phyloP scores from a whole-genome alignment of 2,888 invertebrate genomes.

The Elysia crispata region DNA sequence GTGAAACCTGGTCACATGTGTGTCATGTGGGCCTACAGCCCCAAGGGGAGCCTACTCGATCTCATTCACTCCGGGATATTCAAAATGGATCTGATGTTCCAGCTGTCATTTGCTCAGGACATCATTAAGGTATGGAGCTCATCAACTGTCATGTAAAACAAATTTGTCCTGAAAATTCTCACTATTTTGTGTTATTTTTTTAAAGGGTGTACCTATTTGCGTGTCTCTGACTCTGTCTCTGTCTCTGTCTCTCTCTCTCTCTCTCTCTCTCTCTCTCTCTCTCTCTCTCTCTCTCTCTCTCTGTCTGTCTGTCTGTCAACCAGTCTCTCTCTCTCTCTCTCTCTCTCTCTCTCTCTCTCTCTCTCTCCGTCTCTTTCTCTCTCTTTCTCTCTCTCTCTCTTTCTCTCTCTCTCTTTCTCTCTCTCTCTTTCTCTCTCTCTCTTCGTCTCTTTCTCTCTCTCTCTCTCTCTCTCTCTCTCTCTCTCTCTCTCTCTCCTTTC shows the following conservation, averaged over 20 bases:
- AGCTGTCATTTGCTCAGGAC: conserved; percentile 29
- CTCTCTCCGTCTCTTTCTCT: neutral
- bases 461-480: too few relatives aligned
- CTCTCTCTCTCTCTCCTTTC: too few relatives aligned
- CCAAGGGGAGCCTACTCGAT: conserved; percentile 21
- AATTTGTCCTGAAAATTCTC: too few relatives aligned
- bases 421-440: neutral
- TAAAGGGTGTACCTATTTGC: too few relatives aligned
- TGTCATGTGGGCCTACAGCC: conserved; percentile 25
- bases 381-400: neutral
- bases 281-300: too few relatives aligned
- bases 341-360: neutral
- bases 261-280: too few relatives aligned
- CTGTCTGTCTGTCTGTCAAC: neutral
- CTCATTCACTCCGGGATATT: conserved; percentile 24
- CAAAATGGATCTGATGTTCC: conserved; percentile 30
- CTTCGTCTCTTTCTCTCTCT: too few relatives aligned
- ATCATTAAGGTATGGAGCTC: neutral
- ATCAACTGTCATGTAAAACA: too few relatives aligned
- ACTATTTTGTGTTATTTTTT: too few relatives aligned
- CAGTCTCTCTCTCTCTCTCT: neutral
- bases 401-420: neutral
- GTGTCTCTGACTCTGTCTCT: too few relatives aligned
- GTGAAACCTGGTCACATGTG: conserved; percentile 15
- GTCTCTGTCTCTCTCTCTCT: too few relatives aligned